These are phyloP conservation scores for Anoplolepis gracilipes DNA, from an alignment of 1,140 invertebrate species.

Conservation along the genomic window DNA sequence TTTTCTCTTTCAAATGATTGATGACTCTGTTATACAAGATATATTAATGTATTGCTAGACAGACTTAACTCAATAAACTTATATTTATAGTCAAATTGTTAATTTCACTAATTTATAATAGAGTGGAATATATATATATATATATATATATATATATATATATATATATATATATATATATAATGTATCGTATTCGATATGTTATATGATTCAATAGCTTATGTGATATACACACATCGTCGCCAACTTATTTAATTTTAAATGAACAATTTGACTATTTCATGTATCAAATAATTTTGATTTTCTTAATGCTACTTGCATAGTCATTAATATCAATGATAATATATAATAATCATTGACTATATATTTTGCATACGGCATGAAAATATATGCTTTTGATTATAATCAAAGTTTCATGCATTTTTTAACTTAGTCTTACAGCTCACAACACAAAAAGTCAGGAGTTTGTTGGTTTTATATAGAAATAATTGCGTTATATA, in stretches of 20 bases:
- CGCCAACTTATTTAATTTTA: background rate
- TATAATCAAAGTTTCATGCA: slow-evolving; percentile 56
- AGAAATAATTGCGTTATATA: slow-evolving; percentile 39
- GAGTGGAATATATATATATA: background rate
- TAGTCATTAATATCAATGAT: slow-evolving; percentile 16
- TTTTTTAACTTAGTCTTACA: slow-evolving; percentile 40
- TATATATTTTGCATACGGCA: slow-evolving; percentile 1
- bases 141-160: background rate
- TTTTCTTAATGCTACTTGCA: slow-evolving; percentile 35
- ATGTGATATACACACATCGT: background rate
- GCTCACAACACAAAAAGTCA: slow-evolving; percentile 49
- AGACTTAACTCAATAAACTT: slow-evolving; percentile 35
- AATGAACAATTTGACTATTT: slow-evolving; percentile 43
- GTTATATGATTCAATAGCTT: background rate
- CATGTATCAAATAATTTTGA: slow-evolving; percentile 24
- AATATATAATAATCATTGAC: slow-evolving; percentile 25
- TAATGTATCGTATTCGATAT: background rate
- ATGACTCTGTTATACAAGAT: slow-evolving; percentile 6
- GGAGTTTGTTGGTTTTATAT: slow-evolving; percentile 12
- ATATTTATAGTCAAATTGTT: slow-evolving; percentile 64
- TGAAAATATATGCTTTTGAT: slow-evolving; percentile 20
- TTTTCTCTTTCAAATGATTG: background rate
- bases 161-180: slow-evolving; percentile 6
- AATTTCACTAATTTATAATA: slow-evolving; percentile 17
- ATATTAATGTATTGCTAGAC: slow-evolving; percentile 5